Percentiles rank a stretch among this genome's conserved stretches.
These are phyloP conservation scores for Macrostomum lignano DNA, from an alignment of 1,140 invertebrate genomes.

Conservation along the genomic window DNA sequence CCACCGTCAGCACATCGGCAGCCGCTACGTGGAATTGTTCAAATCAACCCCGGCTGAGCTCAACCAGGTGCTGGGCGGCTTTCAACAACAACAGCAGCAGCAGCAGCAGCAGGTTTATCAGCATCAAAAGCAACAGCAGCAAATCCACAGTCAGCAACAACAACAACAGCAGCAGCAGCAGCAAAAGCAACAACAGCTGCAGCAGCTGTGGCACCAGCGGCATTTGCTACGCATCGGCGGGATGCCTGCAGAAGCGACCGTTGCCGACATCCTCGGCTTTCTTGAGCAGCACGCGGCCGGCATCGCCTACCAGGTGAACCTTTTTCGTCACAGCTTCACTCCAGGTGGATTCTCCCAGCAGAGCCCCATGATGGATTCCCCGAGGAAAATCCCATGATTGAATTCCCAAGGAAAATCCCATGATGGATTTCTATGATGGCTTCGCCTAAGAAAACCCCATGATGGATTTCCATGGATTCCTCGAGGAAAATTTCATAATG, in stretches of 20 bases:
- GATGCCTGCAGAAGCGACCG: slow-evolving; percentile 66
- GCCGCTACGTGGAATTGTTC: slow-evolving; percentile 88
- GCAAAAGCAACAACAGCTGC: slow-evolving; percentile 45
- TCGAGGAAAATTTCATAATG: too few species aligned
- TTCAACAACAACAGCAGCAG: too few species aligned
- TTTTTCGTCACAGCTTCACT: too few species aligned
- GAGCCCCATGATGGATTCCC: too few species aligned
- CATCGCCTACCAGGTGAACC: slow-evolving; percentile 2
- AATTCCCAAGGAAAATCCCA: too few species aligned
- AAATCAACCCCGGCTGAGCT: slow-evolving; percentile 89
- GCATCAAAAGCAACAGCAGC: slow-evolving; percentile 32
- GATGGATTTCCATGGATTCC: too few species aligned
- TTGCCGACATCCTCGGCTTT: slow-evolving; percentile 85
- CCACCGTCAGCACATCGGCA: slow-evolving; percentile 73
- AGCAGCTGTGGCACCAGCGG: slow-evolving; percentile 23
- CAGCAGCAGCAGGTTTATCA: neutral
- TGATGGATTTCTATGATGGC: too few species aligned
- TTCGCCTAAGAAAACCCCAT: too few species aligned
- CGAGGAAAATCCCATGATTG: too few species aligned
- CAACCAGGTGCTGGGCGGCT: slow-evolving; percentile 65
- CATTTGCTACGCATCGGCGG: slow-evolving; percentile 79
- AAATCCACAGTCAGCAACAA: too few species aligned
- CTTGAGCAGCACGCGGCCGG: slow-evolving; percentile 39
- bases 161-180: too few species aligned
- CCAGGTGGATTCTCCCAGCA: too few species aligned